Percentiles rank a stretch among this genome's conserved stretches.
Conservation (phyloP, 2,113 vertebrate genomes). For the Echinops telfairi region DNA sequence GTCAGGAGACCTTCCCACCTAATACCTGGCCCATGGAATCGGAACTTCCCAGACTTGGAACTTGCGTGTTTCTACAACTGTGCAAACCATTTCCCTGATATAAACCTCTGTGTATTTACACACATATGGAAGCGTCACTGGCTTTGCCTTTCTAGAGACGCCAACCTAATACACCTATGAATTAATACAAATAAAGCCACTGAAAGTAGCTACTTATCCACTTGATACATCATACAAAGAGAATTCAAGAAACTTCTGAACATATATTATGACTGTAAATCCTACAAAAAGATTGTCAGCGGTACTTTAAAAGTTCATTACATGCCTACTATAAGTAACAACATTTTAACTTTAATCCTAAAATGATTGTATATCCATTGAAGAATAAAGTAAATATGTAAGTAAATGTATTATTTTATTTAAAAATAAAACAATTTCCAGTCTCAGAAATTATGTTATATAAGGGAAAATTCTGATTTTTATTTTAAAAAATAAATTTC, state of each 20-base stretch:
- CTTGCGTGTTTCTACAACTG: too few species aligned
- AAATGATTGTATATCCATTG: background rate
- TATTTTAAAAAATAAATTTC: too few species aligned
- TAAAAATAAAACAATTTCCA: background rate
- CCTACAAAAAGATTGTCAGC: background rate
- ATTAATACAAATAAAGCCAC: slow-evolving; percentile 13
- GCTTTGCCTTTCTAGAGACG: too few species aligned
- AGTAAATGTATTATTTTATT: background rate
- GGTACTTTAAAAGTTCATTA: background rate
- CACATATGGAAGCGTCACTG: too few species aligned
- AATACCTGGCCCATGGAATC: too few species aligned
- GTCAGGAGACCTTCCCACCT: too few species aligned
- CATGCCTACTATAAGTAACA: background rate
- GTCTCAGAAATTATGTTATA: background rate
- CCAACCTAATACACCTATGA: background rate
- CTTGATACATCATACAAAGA: background rate
- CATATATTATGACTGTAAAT: background rate
- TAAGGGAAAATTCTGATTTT: background rate
- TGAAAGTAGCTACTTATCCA: background rate
- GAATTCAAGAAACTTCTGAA: background rate
- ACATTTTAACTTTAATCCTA: background rate
- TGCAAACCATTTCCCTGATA: too few species aligned
- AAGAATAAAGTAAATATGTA: background rate
- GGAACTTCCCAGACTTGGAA: too few species aligned
- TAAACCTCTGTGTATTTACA: too few species aligned